These are phyloP conservation scores for Tenrec ecaudatus DNA, from an alignment of 2,113 vertebrate species.

Conservation along the genomic window DNA sequence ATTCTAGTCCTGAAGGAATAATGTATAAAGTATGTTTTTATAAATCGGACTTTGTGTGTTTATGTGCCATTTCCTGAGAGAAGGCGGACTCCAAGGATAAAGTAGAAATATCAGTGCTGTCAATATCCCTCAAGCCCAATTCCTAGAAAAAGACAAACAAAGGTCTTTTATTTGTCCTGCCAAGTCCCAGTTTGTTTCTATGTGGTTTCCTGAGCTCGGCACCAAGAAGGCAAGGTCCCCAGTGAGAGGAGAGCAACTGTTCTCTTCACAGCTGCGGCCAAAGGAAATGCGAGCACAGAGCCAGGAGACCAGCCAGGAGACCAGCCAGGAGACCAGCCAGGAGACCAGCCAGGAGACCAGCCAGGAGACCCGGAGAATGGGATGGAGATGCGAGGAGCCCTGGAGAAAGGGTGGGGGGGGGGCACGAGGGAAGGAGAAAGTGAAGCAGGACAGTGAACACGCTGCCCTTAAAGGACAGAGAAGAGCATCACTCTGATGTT, in stretches of 20 bases:
- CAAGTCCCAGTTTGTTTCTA: constrained; percentile 48
- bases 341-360: too few species aligned
- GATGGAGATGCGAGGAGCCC: neutral
- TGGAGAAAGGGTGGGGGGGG: neutral
- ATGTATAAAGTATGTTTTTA: constrained; percentile 60
- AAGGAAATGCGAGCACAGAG: neutral
- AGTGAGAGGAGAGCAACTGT: neutral
- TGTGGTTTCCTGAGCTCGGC: neutral
- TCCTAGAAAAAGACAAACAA: constrained; percentile 62
- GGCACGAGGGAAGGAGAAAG: neutral
- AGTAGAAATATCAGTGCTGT: constrained; percentile 66
- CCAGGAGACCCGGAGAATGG: neutral
- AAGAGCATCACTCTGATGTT: neutral
- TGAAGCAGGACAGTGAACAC: neutral
- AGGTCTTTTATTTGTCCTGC: constrained; percentile 61
- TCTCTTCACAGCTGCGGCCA: constrained; percentile 13
- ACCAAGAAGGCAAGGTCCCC: constrained; percentile 34
- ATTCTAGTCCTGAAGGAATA: constrained; percentile 39
- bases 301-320: too few species aligned
- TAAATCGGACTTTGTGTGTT: constrained; percentile 51
- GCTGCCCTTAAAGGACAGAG: neutral
- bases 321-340: too few species aligned
- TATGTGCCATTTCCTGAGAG: constrained; percentile 62
- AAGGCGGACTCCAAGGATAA: constrained; percentile 59
- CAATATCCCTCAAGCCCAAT: constrained; percentile 50